Evolutionary conservation across 2,888 invertebrate species (phyloP).

Genomic region (Isotomurus palustris): DNA sequence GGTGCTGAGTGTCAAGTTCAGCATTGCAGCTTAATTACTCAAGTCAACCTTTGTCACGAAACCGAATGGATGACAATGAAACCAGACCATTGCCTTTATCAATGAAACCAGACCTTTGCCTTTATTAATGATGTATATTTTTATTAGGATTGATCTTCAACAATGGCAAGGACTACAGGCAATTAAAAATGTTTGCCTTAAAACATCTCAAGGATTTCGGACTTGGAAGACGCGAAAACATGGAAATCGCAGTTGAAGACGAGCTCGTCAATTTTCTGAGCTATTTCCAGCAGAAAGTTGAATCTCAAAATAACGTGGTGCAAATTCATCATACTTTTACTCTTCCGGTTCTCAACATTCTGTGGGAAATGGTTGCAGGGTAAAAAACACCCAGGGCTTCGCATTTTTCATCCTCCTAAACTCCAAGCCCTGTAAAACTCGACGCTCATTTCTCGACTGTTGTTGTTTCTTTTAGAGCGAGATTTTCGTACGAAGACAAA

Average conservation of each 20-base stretch:
- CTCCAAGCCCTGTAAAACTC: not conserved
- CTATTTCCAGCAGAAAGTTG: conserved; percentile 23
- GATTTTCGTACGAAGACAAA: conserved; percentile 38
- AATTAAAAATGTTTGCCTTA: conserved; percentile 35
- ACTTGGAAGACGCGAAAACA: conserved; percentile 33
- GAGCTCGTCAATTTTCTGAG: conserved; percentile 36
- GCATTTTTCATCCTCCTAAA: not conserved
- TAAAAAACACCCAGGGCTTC: not conserved
- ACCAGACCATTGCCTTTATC: not conserved
- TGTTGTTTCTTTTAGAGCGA: not conserved
- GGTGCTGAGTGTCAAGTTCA: too few species aligned
- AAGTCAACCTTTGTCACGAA: too few species aligned
- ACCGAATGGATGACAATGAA: too few species aligned
- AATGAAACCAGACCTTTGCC: not conserved
- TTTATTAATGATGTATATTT: too few species aligned
- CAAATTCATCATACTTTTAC: conserved; percentile 35
- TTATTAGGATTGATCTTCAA: conserved; percentile 41
- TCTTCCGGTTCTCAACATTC: conserved; percentile 41
- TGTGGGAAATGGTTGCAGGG: conserved; percentile 42
- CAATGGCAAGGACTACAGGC: conserved; percentile 35
- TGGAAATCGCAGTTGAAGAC: conserved; percentile 40
- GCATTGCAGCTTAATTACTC: too few species aligned
- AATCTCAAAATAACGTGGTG: conserved; percentile 13
- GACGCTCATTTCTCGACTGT: not conserved
- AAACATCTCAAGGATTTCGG: conserved; percentile 39